A percentile compares a stretch with the other conserved stretches of the same genome.
Conservation (phyloP, 2,113 vertebrate species). For the Raja brachyura region DNA sequence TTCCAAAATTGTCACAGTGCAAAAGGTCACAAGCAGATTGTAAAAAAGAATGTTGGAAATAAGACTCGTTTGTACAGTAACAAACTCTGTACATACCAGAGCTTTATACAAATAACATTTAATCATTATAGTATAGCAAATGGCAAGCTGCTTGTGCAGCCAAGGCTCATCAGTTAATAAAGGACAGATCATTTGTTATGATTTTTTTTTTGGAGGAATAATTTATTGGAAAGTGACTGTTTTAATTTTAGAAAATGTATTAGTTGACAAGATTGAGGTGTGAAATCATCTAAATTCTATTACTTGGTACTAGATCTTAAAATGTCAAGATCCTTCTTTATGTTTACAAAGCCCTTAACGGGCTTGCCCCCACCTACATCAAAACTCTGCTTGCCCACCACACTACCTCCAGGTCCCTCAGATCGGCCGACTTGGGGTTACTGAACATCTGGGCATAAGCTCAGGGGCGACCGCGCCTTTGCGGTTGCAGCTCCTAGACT, state of each 20-base stretch:
- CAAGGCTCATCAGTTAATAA: not conserved
- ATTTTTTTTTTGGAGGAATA: not conserved
- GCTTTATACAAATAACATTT: not conserved
- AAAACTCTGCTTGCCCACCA: too few species aligned
- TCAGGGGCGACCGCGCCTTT: too few species aligned
- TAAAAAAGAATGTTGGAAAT: not conserved
- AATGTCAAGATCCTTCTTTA: too few species aligned
- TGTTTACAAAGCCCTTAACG: too few species aligned
- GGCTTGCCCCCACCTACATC: too few species aligned
- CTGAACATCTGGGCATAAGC: too few species aligned
- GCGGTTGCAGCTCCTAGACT: too few species aligned
- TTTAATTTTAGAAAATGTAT: not conserved
- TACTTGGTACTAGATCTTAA: not conserved
- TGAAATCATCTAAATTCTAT: not conserved
- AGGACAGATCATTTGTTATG: not conserved
- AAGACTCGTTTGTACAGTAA: not conserved
- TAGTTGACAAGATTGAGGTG: not conserved
- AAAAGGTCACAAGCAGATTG: too few species aligned
- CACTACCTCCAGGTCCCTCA: too few species aligned
- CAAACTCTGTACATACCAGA: not conserved
- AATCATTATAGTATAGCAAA: not conserved
- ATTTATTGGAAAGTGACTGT: too few species aligned
- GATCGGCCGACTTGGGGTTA: too few species aligned
- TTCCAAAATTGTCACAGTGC: too few species aligned
- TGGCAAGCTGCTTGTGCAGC: not conserved